Base-by-base conservation (phyloP, 2,888 invertebrate genomes). In the Resseliella maxima region DNA sequence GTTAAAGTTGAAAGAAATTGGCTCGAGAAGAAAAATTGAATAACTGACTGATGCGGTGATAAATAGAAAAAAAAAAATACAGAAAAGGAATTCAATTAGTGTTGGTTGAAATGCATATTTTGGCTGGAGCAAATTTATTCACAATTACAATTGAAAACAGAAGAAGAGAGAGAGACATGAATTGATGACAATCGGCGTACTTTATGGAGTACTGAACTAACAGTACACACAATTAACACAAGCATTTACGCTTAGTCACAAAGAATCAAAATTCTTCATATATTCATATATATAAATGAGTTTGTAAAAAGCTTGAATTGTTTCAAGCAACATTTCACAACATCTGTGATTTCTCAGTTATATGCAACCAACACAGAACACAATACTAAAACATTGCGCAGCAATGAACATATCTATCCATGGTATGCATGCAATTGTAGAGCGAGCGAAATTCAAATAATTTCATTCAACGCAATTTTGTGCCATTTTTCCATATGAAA, bases 81-180 rank as follows among this genome's bases (percentile, higher is more conserved):
- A 27, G 31, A 72, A 72, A 72, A 72, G 72, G 72, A 27, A 72
- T 72, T 35, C 72, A 72, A 72, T 72, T 72, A 72, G 72, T 72
- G 72, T 31, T 15, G 72, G 18, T 15, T 72, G 72, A 72, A 72
- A 27, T 31, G 72, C 35, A 72, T 72, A 31, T 72, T 72, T 72
- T 18, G 31, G 2, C 35, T 35, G 31, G 31, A 27, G 31, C 31
- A 72, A 6, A 72, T 59, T 24, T n/a, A 59, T 12, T 24, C 72
- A 24, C 5, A 59, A 21, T 21, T 15, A 18, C 50, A 2, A 50
- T 41, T 2, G 12, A 41, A 41, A 12, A 12, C 41, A 41, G 6
- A 41, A 41, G 5, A 12, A 41, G 12, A 41, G 5, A 12, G 6
- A 41, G 41, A 41, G 41, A 5, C 8, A 35, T 35, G 72, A 72